Conservation (phyloP, 2,888 invertebrate genomes). For the Phengaris alcon region DNA sequence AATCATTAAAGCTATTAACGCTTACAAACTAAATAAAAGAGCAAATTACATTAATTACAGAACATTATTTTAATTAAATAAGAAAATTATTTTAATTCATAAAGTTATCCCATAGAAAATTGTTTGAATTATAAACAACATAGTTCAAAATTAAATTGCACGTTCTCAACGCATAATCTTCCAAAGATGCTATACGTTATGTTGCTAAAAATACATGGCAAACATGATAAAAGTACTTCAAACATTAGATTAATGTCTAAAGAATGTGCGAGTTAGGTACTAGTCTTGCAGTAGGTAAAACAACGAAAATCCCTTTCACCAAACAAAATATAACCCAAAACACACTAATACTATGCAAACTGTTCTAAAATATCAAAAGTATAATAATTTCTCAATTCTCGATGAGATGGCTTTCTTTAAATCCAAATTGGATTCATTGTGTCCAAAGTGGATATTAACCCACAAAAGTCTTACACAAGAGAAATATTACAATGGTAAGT, state of each 20-base stretch:
- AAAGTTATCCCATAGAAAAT: neutral
- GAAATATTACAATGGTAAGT: neutral
- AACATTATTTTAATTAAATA: conserved; percentile 4
- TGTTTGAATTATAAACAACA: neutral
- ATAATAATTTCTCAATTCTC: neutral
- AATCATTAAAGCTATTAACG: conserved; percentile 25
- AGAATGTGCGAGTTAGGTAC: neutral
- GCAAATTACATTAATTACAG: conserved; percentile 13
- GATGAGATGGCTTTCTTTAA: neutral
- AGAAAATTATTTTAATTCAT: neutral
- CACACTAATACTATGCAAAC: neutral
- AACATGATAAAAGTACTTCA: neutral
- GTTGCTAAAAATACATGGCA: too few relatives aligned
- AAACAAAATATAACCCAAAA: neutral
- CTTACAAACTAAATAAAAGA: conserved; percentile 26
- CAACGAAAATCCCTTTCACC: neutral
- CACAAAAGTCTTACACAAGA: neutral
- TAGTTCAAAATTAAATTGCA: neutral
- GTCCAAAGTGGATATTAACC: too few relatives aligned
- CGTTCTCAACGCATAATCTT: neutral
- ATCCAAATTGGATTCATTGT: neutral
- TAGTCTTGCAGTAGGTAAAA: neutral
- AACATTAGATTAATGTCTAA: neutral
- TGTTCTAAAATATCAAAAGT: neutral
- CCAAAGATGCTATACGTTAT: too few relatives aligned